Percentiles rank a stretch among this genome's conserved stretches.
Conservation (phyloP, 2,797 vertebrate genomes). For the Xenops minutus region DNA sequence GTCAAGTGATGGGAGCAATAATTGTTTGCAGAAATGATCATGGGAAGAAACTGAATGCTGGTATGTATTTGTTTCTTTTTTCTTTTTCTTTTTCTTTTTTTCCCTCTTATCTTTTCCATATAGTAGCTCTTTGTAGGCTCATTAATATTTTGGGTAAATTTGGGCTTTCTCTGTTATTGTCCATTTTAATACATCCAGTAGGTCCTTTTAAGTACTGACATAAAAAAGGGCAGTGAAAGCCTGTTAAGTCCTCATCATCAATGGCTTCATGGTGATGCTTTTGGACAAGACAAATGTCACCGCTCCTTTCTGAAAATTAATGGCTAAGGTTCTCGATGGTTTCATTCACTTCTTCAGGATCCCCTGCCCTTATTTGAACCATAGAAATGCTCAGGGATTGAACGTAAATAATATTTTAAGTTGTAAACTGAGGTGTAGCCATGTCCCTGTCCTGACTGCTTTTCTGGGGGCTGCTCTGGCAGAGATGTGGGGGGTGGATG, state of each 20-base stretch:
- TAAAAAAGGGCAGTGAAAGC: neutral
- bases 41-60: neutral
- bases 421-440: neutral
- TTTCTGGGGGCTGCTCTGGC: neutral
- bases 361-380: neutral
- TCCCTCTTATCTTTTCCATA: neutral
- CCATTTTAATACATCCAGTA: neutral
- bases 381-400: neutral
- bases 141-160: neutral
- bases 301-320: neutral
- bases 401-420: neutral
- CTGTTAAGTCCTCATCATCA: neutral
- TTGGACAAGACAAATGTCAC: neutral
- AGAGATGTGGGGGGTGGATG: neutral
- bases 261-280: neutral
- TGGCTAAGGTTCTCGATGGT: neutral
- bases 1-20: conserved; percentile 6
- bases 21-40: conserved; percentile 1
- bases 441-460: accelerated
- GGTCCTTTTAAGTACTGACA: neutral
- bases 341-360: neutral
- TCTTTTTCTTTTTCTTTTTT: neutral
- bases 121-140: neutral
- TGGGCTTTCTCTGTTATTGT: neutral
- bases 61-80: neutral